Evolutionary conservation across 2,113 vertebrate species (phyloP).

Genomic region (Meleagris gallopavo): DNA sequence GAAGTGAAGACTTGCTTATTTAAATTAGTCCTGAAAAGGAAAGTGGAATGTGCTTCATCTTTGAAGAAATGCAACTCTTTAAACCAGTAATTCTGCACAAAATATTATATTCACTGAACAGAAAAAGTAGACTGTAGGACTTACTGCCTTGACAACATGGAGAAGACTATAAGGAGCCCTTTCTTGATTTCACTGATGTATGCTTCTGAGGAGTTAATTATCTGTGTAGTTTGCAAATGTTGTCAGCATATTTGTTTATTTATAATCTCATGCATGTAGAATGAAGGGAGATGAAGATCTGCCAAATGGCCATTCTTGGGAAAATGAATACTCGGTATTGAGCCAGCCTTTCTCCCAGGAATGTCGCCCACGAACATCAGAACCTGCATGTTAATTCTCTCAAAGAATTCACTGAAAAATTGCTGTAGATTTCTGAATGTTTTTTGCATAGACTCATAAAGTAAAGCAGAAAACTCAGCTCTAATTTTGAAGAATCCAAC

Average conservation of each 20-base stretch:
- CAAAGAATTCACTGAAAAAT: background rate
- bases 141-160: background rate
- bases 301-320: background rate
- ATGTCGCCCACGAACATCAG: background rate
- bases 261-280: background rate
- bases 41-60: background rate
- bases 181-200: background rate
- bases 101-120: background rate
- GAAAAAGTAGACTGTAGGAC: background rate
- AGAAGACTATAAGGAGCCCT: background rate
- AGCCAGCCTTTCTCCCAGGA: background rate
- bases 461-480: background rate
- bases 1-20: background rate
- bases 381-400: background rate
- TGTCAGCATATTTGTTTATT: background rate
- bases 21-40: background rate
- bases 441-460: background rate
- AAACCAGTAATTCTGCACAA: background rate
- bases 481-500: background rate
- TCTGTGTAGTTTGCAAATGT: background rate
- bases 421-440: background rate
- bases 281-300: background rate
- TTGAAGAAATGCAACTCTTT: background rate
- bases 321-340: background rate
- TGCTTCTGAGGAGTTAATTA: background rate